Evolutionary conservation across 2,797 vertebrate species (phyloP).

Genomic region (Percopsis omiscomaycus): DNA sequence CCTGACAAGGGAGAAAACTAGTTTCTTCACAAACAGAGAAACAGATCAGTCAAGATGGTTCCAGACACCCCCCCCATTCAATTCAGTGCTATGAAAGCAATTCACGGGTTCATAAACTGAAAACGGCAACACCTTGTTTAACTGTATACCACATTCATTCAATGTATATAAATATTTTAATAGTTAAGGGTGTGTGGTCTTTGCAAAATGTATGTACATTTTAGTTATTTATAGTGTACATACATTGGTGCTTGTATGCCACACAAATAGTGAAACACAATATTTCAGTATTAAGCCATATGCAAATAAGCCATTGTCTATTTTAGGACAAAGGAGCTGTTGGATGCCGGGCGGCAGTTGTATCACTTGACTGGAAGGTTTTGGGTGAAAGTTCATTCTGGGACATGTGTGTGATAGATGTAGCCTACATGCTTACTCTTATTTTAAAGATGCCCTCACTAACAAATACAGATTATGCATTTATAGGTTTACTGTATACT

Average conservation of each 20-base stretch:
- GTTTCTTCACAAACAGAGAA: conserved; percentile 36
- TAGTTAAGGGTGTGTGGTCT: too few species aligned
- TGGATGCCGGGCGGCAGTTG: not conserved
- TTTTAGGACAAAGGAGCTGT: not conserved
- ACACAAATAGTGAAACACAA: not conserved
- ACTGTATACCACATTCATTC: too few species aligned
- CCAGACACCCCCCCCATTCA: too few species aligned
- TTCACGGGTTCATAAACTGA: too few species aligned
- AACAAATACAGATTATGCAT: not conserved
- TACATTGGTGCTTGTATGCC: not conserved
- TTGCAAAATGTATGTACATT: too few species aligned
- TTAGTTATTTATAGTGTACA: too few species aligned
- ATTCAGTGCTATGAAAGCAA: too few species aligned
- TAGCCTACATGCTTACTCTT: not conserved
- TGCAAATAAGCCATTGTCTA: not conserved
- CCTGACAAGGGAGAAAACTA: conserved; percentile 31
- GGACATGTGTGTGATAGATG: conserved; percentile 5
- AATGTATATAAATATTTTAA: too few species aligned
- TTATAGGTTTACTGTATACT: not conserved
- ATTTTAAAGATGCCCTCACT: not conserved
- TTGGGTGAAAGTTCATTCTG: conserved; percentile 27
- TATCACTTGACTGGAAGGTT: conserved; percentile 12
- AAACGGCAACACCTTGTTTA: too few species aligned
- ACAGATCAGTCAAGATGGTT: too few species aligned
- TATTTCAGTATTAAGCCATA: conserved; percentile 1